Evolutionary conservation across 2,113 vertebrate species (phyloP).

Genomic region (Anser brachyrhynchus): DNA sequence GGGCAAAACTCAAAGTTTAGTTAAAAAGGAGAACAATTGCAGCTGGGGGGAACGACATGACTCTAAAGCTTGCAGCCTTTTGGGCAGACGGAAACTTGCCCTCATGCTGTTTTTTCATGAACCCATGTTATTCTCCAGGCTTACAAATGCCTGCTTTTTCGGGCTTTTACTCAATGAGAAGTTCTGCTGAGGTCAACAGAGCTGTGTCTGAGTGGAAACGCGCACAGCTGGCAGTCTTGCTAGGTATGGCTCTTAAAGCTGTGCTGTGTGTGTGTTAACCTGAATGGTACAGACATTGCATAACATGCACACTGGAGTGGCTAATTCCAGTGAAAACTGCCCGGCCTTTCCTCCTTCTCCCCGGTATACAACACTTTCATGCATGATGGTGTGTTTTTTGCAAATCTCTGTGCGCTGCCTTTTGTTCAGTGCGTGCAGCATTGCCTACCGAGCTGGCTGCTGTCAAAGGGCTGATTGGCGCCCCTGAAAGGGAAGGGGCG

Average conservation of each 20-base stretch:
- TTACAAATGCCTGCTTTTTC: not conserved
- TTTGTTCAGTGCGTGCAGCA: not conserved
- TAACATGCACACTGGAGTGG: rapidly evolving
- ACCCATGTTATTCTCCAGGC: not conserved
- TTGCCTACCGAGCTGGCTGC: rapidly evolving
- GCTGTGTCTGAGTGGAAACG: not conserved
- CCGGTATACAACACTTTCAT: rapidly evolving
- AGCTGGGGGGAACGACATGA: not conserved
- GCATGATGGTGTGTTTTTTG: not conserved
- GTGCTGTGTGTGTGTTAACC: not conserved
- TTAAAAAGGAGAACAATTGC: not conserved
- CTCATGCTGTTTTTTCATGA: not conserved
- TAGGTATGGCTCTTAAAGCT: not conserved
- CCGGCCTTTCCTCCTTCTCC: not conserved
- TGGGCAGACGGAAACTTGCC: not conserved
- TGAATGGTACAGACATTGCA: not conserved
- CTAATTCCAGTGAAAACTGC: not conserved
- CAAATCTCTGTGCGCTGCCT: not conserved
- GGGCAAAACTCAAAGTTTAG: constrained; percentile 23
- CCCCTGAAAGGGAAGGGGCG: not conserved
- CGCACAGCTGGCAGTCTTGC: not conserved
- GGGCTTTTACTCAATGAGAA: not conserved
- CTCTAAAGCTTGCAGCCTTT: not conserved
- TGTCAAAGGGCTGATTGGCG: not conserved
- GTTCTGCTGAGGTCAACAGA: not conserved